Percentiles rank a stretch among this genome's conserved stretches.
phyloP scores from a whole-genome alignment of 2,888 invertebrate genomes.

The Harpagoxenus sublaevis region DNA sequence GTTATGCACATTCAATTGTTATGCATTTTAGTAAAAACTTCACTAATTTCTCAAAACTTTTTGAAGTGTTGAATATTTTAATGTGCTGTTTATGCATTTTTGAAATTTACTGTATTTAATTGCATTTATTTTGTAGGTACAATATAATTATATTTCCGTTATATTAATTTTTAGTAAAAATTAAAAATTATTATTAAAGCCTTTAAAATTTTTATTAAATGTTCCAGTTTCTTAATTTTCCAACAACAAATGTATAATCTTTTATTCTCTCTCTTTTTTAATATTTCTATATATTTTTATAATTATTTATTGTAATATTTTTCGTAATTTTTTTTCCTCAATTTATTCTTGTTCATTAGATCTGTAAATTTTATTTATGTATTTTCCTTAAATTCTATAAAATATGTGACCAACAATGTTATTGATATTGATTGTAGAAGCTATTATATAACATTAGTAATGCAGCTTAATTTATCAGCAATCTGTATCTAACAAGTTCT shows the following conservation, averaged over 20 bases:
- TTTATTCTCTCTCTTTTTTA: neutral
- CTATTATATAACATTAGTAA: neutral
- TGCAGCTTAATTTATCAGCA: slow-evolving; percentile 17
- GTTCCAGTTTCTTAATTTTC: neutral
- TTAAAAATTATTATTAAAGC: slow-evolving; percentile 3
- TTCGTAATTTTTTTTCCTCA: neutral
- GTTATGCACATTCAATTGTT: neutral
- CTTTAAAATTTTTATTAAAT: neutral
- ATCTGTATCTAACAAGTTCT: neutral
- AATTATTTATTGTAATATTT: neutral
- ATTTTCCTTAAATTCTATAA: neutral
- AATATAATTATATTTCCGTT: neutral
- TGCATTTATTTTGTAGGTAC: neutral
- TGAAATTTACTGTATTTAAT: neutral
- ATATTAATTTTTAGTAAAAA: slow-evolving; percentile 2
- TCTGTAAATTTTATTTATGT: neutral
- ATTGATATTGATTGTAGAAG: slow-evolving; percentile 8
- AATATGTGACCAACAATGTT: neutral
- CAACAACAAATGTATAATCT: neutral
- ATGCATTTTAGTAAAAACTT: neutral
- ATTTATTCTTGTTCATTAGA: neutral
- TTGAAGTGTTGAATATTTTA: neutral
- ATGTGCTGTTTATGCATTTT: neutral
- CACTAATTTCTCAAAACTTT: slow-evolving; percentile 3
- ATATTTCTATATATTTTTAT: neutral